These are phyloP conservation scores for Apodemia mormo DNA, from an alignment of 2,888 invertebrate genomes.

Conservation along the genomic window DNA sequence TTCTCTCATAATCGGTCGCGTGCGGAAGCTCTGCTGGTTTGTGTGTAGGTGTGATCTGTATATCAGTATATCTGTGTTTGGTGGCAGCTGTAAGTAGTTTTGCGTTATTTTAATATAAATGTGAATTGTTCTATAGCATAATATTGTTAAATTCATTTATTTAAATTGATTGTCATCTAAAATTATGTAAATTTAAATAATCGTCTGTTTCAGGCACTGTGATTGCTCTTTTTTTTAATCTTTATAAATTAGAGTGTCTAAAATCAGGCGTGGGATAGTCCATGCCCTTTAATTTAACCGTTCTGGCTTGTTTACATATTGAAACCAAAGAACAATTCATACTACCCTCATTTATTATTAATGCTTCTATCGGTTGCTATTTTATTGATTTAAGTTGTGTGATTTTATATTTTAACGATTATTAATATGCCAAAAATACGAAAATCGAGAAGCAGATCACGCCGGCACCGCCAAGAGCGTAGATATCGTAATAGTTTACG, in stretches of 20 bases:
- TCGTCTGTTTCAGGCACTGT: too few relatives aligned
- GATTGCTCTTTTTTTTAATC: not conserved
- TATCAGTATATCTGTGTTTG: not conserved
- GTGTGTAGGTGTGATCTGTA: too few relatives aligned
- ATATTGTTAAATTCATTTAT: too few relatives aligned
- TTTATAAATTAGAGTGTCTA: not conserved
- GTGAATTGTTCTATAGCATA: too few relatives aligned
- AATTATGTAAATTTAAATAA: too few relatives aligned
- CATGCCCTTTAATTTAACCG: not conserved
- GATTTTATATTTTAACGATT: not conserved
- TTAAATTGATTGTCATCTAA: too few relatives aligned
- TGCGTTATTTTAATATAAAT: too few relatives aligned
- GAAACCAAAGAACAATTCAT: not conserved
- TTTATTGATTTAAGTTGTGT: not conserved
- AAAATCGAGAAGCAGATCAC: slow-evolving; percentile 1
- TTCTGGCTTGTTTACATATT: not conserved
- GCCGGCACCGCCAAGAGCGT: not conserved
- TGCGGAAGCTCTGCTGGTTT: too few relatives aligned
- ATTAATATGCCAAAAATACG: not conserved
- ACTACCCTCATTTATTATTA: not conserved
- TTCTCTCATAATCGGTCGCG: too few relatives aligned
- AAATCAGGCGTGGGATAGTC: slow-evolving; percentile 1
- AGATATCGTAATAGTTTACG: not conserved
- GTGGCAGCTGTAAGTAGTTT: too few relatives aligned
- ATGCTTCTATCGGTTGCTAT: not conserved